Evolutionary conservation across 2,888 invertebrate species (phyloP), one percentile per base, ranked within the genome.

Genomic region (Hypercompe scribonia): DNA sequence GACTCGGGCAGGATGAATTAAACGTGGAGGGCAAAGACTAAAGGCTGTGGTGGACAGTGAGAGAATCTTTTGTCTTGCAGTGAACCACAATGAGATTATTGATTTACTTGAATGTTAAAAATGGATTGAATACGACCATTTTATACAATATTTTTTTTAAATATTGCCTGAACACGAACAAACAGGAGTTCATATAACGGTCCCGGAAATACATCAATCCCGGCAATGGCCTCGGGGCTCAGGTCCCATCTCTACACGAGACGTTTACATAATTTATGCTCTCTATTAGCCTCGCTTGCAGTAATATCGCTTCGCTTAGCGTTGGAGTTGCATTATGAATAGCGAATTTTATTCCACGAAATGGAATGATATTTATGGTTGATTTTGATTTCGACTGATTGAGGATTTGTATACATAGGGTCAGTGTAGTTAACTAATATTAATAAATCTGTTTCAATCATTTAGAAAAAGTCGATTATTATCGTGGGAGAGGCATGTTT

Each of bases 241-340:
- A 28, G n/a, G 11, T 73, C 34, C 68, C 83, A 71, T 71, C 79
- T 63, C 81, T 83, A 68, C 33, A 1, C 33, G 42, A 50, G 65
- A 67, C 73, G 77, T 63, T 76, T 81, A 75, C 75, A 82, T 84
- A 84, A 84, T 84, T 85, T 75, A 79, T 75, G 76, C 54, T 76
- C 70, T 79, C 81, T 84, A 82, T 79, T 84, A 84, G 80, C 80
- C 68, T 34, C 64, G 74, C 71, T 71, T 74, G 78, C 67, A 73
- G 72, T 84, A 79, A 75, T 79, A 83, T 76, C 72, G 78, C 79
- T 18, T 71, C 81, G 79, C 78, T 83, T 74, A 81, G 73, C 78
- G 72, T 68, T 75, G 71, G 58, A 84, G 76, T 63, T 72, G 65
- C 67, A 68, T 68, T 77, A 66, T 75, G 77, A 81, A 79, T 79